These are phyloP conservation scores for Anastatus disparis DNA, from an alignment of 1,140 invertebrate genomes.

Conservation along the genomic window DNA sequence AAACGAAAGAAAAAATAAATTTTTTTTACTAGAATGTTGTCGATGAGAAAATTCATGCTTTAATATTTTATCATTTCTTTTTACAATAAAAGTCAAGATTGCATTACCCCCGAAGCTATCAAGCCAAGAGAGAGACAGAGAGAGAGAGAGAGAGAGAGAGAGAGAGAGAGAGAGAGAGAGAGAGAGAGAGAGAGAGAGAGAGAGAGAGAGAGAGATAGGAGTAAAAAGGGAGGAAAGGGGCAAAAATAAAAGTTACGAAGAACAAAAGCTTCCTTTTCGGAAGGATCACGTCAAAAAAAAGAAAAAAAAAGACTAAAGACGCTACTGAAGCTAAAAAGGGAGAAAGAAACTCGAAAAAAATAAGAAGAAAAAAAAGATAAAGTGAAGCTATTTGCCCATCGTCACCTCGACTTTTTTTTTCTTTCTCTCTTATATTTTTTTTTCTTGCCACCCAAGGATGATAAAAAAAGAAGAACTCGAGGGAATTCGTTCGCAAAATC, in stretches of 20 bases:
- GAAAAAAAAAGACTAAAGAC: no score
- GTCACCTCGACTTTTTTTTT: background rate
- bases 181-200: constrained; percentile 13
- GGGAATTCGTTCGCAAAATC: constrained; percentile 8
- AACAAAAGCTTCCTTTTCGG: constrained; percentile 24
- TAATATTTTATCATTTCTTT: no score
- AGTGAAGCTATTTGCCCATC: constrained; percentile 14
- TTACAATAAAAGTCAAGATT: background rate
- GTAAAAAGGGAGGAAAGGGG: constrained; percentile 2
- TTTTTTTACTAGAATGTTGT: no score
- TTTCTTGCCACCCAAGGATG: background rate
- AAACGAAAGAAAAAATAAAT: no score
- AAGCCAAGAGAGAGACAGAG: background rate
- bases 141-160: no score
- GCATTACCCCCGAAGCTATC: constrained; percentile 4
- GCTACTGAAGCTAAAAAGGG: constrained; percentile 4
- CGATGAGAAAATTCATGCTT: no score
- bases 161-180: constrained; percentile 8
- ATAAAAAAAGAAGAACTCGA: constrained; percentile 17
- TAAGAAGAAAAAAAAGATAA: constrained; percentile 1
- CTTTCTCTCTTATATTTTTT: background rate
- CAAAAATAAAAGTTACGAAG: constrained; percentile 14
- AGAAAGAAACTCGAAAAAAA: background rate
- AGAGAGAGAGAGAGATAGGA: background rate
- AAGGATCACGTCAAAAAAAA: background rate